Evolutionary conservation across 2,113 vertebrate genomes (phyloP).

Genomic region (Phycodurus eques): DNA sequence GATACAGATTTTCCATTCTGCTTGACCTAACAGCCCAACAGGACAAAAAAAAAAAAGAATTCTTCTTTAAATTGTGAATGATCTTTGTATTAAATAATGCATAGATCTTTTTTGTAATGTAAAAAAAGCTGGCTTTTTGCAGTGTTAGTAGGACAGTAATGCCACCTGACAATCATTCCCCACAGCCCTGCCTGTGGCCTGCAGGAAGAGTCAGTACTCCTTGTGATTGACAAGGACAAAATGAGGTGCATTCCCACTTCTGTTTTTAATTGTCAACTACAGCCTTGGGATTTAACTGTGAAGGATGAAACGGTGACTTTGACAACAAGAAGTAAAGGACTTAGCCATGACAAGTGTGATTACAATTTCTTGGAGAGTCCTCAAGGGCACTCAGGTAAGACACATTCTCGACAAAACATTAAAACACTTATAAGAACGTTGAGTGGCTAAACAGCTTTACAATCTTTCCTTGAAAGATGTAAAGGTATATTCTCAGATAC

Average conservation of each 20-base stretch:
- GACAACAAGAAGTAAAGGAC: slow-evolving; percentile 70
- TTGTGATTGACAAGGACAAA: slow-evolving; percentile 80
- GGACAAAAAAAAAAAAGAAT: slow-evolving; percentile 1
- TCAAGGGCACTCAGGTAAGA: slow-evolving; percentile 59
- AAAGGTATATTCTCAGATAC: slow-evolving; percentile 19
- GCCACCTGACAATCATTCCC: slow-evolving; percentile 75
- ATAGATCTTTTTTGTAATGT: slow-evolving; percentile 66
- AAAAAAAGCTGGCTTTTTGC: slow-evolving; percentile 72
- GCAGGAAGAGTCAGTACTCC: slow-evolving; percentile 52
- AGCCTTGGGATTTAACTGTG: slow-evolving; percentile 68
- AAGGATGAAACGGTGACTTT: slow-evolving; percentile 76
- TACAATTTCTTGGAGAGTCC: slow-evolving; percentile 66
- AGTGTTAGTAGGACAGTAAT: slow-evolving; percentile 69
- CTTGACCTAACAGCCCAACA: too few relatives aligned
- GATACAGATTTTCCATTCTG: too few relatives aligned
- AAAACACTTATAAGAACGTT: slow-evolving; percentile 65
- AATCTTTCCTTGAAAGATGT: slow-evolving; percentile 18
- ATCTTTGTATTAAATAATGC: slow-evolving; percentile 75
- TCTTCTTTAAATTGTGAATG: slow-evolving; percentile 63
- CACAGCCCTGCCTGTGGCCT: slow-evolving; percentile 64
- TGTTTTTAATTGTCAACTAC: slow-evolving; percentile 75
- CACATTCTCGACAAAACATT: slow-evolving; percentile 60
- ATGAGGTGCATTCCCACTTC: slow-evolving; percentile 66
- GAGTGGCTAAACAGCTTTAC: slow-evolving; percentile 50
- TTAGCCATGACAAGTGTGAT: slow-evolving; percentile 71